Percentiles rank a stretch among this genome's conserved stretches.
Conservation (phyloP, 92 coral and sea anemone species). For the Nematostella vectensis region DNA sequence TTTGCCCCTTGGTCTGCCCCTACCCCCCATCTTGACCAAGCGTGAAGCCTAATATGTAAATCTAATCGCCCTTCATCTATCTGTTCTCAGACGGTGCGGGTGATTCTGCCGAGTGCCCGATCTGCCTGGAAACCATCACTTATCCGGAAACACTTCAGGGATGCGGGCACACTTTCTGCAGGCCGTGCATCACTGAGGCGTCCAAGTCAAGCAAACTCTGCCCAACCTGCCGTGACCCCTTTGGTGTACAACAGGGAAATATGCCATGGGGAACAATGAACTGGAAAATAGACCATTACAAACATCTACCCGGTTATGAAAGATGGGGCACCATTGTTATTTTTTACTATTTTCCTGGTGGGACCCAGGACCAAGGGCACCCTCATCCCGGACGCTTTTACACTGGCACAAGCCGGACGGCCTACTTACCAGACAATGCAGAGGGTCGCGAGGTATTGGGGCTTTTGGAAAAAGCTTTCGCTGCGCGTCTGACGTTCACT, state of each 20-base stretch:
- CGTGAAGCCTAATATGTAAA: no score
- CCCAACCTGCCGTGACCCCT: slow-evolving; percentile 38
- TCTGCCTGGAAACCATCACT: neutral
- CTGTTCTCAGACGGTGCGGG: no score
- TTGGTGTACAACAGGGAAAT: no score
- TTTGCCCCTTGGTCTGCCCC: no score
- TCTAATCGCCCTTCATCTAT: no score
- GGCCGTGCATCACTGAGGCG: slow-evolving; percentile 39
- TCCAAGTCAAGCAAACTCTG: slow-evolving; percentile 11
- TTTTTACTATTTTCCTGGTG: slow-evolving; percentile 20
- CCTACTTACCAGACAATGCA: slow-evolving; percentile 34
- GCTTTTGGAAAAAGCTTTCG: slow-evolving; percentile 64
- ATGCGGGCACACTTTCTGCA: slow-evolving; percentile 64
- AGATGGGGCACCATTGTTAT: slow-evolving; percentile 25
- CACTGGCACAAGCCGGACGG: slow-evolving; percentile 42
- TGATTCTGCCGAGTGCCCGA: no score
- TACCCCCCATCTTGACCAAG: no score
- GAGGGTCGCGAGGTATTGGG: slow-evolving; percentile 63
- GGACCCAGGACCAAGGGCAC: slow-evolving; percentile 41
- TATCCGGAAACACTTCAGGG: neutral
- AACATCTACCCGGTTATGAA: slow-evolving; percentile 48
- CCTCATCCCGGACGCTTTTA: slow-evolving; percentile 65
- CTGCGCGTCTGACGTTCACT: slow-evolving; percentile 54
- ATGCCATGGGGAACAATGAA: no score
- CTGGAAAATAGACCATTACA: no score